Evolutionary conservation across 2,113 vertebrate genomes (phyloP), one percentile per base, ranked within the genome.

Genomic region (Tachysurus fulvidraco): DNA sequence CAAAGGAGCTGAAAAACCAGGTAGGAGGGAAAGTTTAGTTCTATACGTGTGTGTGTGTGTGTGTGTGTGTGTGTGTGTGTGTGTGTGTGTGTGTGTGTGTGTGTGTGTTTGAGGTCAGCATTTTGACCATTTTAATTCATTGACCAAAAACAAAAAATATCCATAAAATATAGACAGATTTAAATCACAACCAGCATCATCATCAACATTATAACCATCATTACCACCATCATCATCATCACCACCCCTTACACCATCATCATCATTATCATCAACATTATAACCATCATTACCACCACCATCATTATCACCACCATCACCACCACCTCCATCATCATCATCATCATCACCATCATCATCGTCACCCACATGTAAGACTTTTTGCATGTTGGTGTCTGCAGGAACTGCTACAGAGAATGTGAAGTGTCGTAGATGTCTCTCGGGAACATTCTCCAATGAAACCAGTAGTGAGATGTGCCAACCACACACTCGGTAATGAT

Each of bases 371-470:
- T 50, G 46, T 69, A 14, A 17, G 23, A 36, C 81, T 23, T 10
- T 23, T 41, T 21, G 28, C 36, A 10, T 83, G 17, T 86, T 86
- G 81, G 88, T 90, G 21, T 86, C 55, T 64, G 73, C 89, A 95
- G 95, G 93, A 21, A 92, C 74, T 16, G 13, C 11, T 21, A 0
- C 23, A 14, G 44, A 62, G 14, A 4, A 94, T 67, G 88, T 93
- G 50, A 87, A 0, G 82, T 96, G 95, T 91, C 4, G 2, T 30
- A 1, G 0, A 1, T 95, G 95, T 86, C 85, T 30, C 0, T 0
- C 30, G 1, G 95, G 93, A 41, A 93, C 76, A 0, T 95, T 94
- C 88, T 95, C 94, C 19, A 57, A 91, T 88, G 84, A n/a, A 57
- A 93, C 88, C 12, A 4, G 11, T 83, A 88, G n/a, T 0, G 67